These are phyloP conservation scores for Eupithecia abbreviata DNA, from an alignment of 2,888 invertebrate genomes.

Conservation along the genomic window DNA sequence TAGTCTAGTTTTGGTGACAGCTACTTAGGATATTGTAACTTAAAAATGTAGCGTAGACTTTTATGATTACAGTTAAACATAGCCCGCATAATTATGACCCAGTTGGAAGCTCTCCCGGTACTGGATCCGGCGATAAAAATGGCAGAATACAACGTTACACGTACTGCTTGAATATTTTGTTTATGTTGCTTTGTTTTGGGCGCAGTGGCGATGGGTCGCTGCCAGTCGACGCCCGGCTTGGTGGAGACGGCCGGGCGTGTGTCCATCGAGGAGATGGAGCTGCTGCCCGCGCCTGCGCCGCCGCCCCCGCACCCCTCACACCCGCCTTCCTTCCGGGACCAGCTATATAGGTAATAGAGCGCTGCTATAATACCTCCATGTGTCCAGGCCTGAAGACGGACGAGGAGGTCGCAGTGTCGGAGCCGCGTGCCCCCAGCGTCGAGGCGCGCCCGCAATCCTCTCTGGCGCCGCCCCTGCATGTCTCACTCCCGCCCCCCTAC, in stretches of 20 bases:
- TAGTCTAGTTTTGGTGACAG: neutral
- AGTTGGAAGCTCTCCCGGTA: slow-evolving; percentile 30
- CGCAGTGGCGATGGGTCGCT: slow-evolving; percentile 96
- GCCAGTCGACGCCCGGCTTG: slow-evolving; percentile 97
- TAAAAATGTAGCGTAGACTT: slow-evolving; percentile 10
- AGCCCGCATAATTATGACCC: slow-evolving; percentile 26
- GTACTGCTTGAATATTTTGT: slow-evolving; percentile 45
- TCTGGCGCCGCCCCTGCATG: slow-evolving; percentile 58
- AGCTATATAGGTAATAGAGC: slow-evolving; percentile 75
- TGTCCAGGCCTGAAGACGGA: slow-evolving; percentile 29
- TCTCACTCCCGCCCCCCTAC: slow-evolving; percentile 44
- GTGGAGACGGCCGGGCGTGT: slow-evolving; percentile 96
- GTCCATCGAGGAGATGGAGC: slow-evolving; percentile 88
- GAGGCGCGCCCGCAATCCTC: slow-evolving; percentile 53
- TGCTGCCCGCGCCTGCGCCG: slow-evolving; percentile 71
- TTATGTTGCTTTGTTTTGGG: slow-evolving; percentile 37
- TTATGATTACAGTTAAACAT: slow-evolving; percentile 20
- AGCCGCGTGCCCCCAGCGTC: slow-evolving; percentile 85
- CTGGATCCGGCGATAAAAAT: slow-evolving; percentile 26
- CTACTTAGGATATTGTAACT: neutral
- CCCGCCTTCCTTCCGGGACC: slow-evolving; percentile 82
- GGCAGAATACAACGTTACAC: slow-evolving; percentile 11
- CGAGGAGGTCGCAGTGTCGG: slow-evolving; percentile 7
- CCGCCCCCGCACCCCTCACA: slow-evolving; percentile 72
- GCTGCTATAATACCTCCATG: slow-evolving; percentile 27